These are phyloP conservation scores for Limnephilus lunatus DNA, from an alignment of 2,888 invertebrate species.

Conservation along the genomic window DNA sequence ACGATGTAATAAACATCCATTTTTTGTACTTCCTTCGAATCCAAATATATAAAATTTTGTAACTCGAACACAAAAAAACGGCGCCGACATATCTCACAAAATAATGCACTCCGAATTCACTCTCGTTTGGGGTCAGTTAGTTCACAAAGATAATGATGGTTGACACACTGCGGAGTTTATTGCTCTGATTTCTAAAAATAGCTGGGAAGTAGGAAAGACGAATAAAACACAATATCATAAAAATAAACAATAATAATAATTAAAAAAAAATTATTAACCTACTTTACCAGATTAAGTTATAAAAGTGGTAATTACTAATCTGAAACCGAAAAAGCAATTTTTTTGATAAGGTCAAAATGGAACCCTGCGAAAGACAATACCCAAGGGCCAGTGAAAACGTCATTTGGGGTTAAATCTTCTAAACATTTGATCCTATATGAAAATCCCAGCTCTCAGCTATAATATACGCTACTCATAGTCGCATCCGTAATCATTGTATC, in stretches of 20 bases:
- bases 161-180: neutral
- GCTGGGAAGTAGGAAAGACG: neutral
- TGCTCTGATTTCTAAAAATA: neutral
- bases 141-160: neutral
- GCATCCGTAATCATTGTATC: too few species aligned
- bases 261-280: neutral
- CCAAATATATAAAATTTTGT: too few species aligned
- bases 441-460: too few species aligned
- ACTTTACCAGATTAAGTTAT: neutral
- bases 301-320: neutral
- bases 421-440: too few species aligned
- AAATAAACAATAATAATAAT: neutral
- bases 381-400: neutral
- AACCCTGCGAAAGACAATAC: neutral
- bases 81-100: neutral
- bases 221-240: neutral
- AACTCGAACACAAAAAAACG: neutral
- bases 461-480: too few species aligned
- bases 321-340: neutral
- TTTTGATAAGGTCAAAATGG: neutral
- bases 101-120: neutral
- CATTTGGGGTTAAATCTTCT: too few species aligned
- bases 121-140: neutral
- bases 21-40: neutral
- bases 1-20: neutral